Percentiles rank a stretch among this genome's conserved stretches.
Evolutionary conservation across 1,140 invertebrate genomes (phyloP).

Genomic region (Dinoponera quadriceps): DNA sequence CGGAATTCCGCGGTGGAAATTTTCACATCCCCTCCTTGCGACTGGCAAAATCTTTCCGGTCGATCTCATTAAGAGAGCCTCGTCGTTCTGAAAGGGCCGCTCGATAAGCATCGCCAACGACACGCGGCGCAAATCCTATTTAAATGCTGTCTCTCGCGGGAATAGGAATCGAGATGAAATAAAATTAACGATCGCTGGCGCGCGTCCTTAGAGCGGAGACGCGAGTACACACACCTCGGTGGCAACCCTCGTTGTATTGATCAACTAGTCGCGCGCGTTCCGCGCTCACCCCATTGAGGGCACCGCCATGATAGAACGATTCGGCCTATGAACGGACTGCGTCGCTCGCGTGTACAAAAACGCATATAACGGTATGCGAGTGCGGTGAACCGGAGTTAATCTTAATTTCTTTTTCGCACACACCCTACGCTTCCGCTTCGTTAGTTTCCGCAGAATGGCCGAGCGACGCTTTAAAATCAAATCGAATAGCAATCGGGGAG

Average conservation of each 20-base stretch:
- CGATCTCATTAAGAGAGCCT: neutral
- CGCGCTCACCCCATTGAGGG: slow-evolving; percentile 37
- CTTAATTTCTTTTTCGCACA: slow-evolving; percentile 14
- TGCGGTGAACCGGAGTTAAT: slow-evolving; percentile 37
- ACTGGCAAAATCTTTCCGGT: neutral
- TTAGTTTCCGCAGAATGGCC: slow-evolving; percentile 25
- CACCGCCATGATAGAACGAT: slow-evolving; percentile 17
- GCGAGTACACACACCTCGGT: neutral
- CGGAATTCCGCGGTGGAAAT: neutral
- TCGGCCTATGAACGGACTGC: neutral
- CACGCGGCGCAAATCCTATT: slow-evolving; percentile 11
- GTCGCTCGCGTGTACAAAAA: neutral
- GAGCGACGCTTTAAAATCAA: slow-evolving; percentile 43
- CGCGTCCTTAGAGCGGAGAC: slow-evolving; percentile 24
- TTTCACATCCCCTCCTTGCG: neutral
- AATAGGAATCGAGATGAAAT: slow-evolving; percentile 41
- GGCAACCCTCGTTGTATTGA: slow-evolving; percentile 49
- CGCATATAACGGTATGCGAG: neutral
- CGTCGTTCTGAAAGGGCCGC: neutral
- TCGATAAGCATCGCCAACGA: neutral
- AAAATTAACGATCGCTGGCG: slow-evolving; percentile 40
- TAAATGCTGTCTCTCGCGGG: neutral
- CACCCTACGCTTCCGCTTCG: neutral
- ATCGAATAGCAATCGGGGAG: neutral
- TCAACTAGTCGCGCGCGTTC: slow-evolving; percentile 42